Conservation (phyloP, 2,113 vertebrate genomes). For the Cacatua alba region DNA sequence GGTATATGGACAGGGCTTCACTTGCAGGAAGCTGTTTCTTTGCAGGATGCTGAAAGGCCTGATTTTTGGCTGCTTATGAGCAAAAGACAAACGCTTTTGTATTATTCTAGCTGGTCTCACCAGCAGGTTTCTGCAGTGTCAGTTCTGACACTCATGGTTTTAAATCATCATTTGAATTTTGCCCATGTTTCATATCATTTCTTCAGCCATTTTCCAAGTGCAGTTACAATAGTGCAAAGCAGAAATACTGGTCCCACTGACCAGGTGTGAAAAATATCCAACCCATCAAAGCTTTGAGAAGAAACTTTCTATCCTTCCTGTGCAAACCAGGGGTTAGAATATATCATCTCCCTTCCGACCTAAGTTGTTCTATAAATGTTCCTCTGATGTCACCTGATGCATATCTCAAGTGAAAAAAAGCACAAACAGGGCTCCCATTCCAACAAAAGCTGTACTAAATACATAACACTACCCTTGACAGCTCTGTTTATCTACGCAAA, state of each 20-base stretch:
- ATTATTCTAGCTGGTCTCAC: neutral
- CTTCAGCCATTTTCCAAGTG: neutral
- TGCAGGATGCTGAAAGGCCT: neutral
- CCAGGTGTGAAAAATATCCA: neutral
- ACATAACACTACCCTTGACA: neutral
- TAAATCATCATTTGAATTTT: neutral
- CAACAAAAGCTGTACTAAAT: neutral
- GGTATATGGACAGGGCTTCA: neutral
- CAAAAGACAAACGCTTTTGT: neutral
- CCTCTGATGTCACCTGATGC: neutral
- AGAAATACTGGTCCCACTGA: neutral
- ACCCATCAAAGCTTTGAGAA: neutral
- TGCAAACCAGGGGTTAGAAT: neutral
- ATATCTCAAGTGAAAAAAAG: neutral
- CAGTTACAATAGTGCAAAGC: neutral
- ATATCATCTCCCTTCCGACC: neutral
- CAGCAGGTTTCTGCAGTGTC: neutral
- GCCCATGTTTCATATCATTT: neutral
- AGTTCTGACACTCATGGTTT: neutral
- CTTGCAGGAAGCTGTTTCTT: neutral
- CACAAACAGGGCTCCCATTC: neutral
- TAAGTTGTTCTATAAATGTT: neutral
- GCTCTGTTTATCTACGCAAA: neutral
- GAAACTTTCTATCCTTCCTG: neutral
- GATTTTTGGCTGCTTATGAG: neutral